phyloP scores from a whole-genome alignment of 1,140 invertebrate genomes.

The Steinernema khuongi region DNA sequence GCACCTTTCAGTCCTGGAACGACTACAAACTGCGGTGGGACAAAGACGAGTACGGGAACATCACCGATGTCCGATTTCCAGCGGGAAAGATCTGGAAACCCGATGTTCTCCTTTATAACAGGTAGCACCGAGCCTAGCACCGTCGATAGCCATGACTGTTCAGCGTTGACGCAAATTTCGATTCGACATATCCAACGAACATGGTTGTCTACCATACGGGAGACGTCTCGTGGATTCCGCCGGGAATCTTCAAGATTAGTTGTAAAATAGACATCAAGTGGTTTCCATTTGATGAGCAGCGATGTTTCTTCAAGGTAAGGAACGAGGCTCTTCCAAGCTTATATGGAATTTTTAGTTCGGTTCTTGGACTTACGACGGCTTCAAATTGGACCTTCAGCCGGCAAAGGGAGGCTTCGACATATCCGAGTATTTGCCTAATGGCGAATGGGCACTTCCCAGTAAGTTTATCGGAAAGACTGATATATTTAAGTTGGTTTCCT shows the following conservation, averaged over 20 bases:
- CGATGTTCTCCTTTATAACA: constrained; percentile 98
- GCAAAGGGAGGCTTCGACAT: constrained; percentile 58
- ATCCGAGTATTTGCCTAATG: constrained; percentile 84
- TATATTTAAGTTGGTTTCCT: neutral
- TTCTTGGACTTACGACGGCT: constrained; percentile 93
- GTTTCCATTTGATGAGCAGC: constrained; percentile 56
- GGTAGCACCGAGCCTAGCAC: constrained; percentile 61
- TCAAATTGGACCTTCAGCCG: constrained; percentile 83
- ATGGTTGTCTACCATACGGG: constrained; percentile 55
- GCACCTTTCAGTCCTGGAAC: constrained; percentile 73
- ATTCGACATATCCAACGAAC: constrained; percentile 58
- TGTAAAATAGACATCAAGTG: constrained; percentile 59
- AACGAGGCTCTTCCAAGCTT: neutral
- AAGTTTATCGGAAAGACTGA: constrained; percentile 28
- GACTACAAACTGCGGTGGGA: constrained; percentile 98
- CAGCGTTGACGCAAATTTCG: constrained; percentile 54
- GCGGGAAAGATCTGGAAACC: constrained; percentile 96
- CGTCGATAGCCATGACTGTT: constrained; percentile 4
- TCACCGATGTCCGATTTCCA: constrained; percentile 89
- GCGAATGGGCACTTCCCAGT: constrained; percentile 77
- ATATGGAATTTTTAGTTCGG: constrained; percentile 70
- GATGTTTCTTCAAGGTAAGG: constrained; percentile 59
- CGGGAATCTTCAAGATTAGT: constrained; percentile 58
- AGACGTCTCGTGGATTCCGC: constrained; percentile 54
- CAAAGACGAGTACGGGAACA: constrained; percentile 85